Percentiles rank a stretch among this genome's conserved stretches.
Evolutionary conservation across 2,797 vertebrate genomes (phyloP).

Genomic region (Lophius americanus): DNA sequence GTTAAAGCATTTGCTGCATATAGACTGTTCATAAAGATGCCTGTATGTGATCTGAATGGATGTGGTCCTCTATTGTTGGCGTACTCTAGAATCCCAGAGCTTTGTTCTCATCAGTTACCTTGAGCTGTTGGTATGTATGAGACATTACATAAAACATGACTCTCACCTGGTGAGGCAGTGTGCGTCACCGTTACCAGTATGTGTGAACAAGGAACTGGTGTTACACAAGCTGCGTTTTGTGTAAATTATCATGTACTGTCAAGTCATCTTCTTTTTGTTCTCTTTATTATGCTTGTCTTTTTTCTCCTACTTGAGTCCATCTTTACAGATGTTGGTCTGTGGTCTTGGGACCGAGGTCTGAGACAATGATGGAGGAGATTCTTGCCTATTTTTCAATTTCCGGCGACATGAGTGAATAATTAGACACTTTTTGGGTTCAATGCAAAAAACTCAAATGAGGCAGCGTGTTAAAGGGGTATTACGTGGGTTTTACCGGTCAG

Average conservation of each 20-base stretch:
- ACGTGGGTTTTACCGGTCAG: not conserved
- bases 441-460: not conserved
- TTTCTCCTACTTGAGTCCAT: not conserved
- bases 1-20: too few species aligned
- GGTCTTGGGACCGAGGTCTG: not conserved
- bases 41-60: too few species aligned
- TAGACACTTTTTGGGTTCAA: slow-evolving; percentile 1
- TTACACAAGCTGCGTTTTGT: slow-evolving; percentile 51
- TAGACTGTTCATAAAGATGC: too few species aligned
- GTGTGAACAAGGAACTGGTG: slow-evolving; percentile 36
- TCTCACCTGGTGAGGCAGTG: slow-evolving; percentile 61
- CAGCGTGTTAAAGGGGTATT: slow-evolving; percentile 5
- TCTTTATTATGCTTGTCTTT: not conserved
- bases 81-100: slow-evolving; percentile 26
- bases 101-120: slow-evolving; percentile 37
- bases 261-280: slow-evolving; percentile 17
- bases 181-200: slow-evolving; percentile 31
- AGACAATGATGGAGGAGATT: not conserved
- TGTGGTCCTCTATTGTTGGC: too few species aligned
- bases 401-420: slow-evolving; percentile 2
- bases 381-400: not conserved
- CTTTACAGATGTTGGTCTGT: slow-evolving; percentile 9
- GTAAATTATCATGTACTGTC: slow-evolving; percentile 25
- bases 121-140: slow-evolving; percentile 44
- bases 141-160: slow-evolving; percentile 67